Percentiles rank a stretch among this genome's conserved stretches.
phyloP scores from a whole-genome alignment of 1,140 invertebrate genomes.

The Aphidius ervi region DNA sequence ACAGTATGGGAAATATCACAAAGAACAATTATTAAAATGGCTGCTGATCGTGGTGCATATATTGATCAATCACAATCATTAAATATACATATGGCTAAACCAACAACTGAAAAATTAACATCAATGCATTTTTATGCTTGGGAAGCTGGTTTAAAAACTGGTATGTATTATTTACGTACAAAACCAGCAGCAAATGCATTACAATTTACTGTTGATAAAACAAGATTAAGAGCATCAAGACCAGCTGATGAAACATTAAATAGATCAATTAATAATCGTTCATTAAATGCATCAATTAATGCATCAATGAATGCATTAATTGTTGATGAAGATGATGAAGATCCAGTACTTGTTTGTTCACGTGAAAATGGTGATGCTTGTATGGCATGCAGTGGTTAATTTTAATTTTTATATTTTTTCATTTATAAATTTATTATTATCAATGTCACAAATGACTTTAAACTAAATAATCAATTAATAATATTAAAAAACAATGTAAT shows the following conservation, averaged over 20 bases:
- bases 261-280: neutral
- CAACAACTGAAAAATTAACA: conserved; percentile 64
- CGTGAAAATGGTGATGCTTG: conserved; percentile 90
- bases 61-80: conserved; percentile 74
- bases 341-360: conserved; percentile 76
- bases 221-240: neutral
- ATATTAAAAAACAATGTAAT: too few species aligned
- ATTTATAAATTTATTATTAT: too few species aligned
- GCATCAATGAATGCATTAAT: too few species aligned
- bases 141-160: conserved; percentile 70
- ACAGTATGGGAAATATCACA: conserved; percentile 77
- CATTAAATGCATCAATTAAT: neutral
- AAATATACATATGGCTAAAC: conserved; percentile 67
- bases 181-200: conserved; percentile 49
- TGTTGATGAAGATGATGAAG: conserved; percentile 52
- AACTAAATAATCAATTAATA: too few species aligned
- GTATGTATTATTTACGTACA: conserved; percentile 72
- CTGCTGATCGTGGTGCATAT: conserved; percentile 68
- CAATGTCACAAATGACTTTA: too few species aligned
- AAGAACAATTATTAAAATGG: conserved; percentile 66
- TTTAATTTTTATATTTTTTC: too few species aligned
- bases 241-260: neutral
- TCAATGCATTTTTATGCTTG: conserved; percentile 76
- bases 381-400: conserved; percentile 69
- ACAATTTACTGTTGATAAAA: conserved; percentile 23